Base-by-base conservation (phyloP, 2,888 invertebrate genomes). In the Octodonta nipae region DNA sequence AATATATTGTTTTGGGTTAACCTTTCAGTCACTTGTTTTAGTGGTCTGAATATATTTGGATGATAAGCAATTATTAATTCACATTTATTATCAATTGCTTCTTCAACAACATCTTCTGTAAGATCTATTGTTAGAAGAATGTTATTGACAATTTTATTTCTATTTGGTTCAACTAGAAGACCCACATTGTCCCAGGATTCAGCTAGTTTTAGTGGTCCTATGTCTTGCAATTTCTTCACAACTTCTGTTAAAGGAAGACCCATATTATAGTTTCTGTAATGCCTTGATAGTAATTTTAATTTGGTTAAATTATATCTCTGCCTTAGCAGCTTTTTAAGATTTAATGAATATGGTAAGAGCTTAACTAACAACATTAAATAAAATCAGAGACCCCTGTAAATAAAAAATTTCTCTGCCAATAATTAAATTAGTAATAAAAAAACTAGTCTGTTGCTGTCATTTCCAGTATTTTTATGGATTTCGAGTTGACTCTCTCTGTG, bases 161-260 rank as follows among this genome's bases (percentile, higher is more conserved):
- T 49, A 11, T 61, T 59, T 2, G 92, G 91, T 55, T 93, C 86
- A 7, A 93, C 72, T 14, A 95, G 64, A 2, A 95, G 65, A 1
- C 95, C 95, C 30, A 92, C 91, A 63, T 95, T 95, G 56, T 95
- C 95, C 93, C 93, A 95, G 31, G 70, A 71, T 49, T 81, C 89
- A 3, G 91, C 86, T 8, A 81, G 61, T 2, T 65, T 58, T 16
- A 70, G 58, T 5, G 83, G 75, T 1, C 87, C 86, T 61, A 80
- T 79, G 5, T 64, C 58, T 49, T 82, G 72, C 37, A 89, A 61
- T 32, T 65, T 66, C 7, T 62, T 50, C 22, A 82, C 32, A 5
- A 49, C 28, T 11, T 42, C 38, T 28, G 12, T 4, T 6, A 40
- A 15, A 8, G 38, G 32, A n/a, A n/a, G n/a, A n/a, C n/a, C n/a